Evolutionary conservation across 2,113 vertebrate species (phyloP), one percentile per base, ranked within the genome.

Genomic region (Rattus norvegicus): DNA sequence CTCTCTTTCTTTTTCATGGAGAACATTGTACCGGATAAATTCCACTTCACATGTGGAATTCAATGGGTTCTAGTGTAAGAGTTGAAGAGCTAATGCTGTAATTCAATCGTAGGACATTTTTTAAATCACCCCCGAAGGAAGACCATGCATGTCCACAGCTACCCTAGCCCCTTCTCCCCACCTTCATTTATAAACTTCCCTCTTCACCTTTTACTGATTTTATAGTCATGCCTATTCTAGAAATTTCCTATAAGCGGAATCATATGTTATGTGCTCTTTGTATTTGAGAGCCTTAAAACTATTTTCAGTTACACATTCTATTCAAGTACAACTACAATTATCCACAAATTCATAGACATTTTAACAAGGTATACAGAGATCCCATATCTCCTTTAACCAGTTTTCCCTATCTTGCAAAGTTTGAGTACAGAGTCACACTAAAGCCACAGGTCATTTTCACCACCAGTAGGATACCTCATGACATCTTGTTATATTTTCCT

Each of bases 281-380:
- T 65, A 47, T 26, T 65, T 56, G 26, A 7, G 19, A 10, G 4
- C 39, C 87, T 59, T 69, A 49, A 81, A 54, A 86, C 28, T 49
- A 85, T 88, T 88, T 94, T 91, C 59, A 96, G 75, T 94, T 87
- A 59, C 36, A 63, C 67, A 22, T 75, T 95, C 93, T 92, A 81
- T 89, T 67, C 81, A 65, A 30, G 93, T 2, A 30, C 54, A 92
- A 88, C 59, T 39, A 39, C 4, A 80, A n/a, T 49, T 72, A 69
- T 72, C 65, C 70, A 19, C 43, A 95, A n/a, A 85, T 85, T 70
- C 24, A 63, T n/a, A 80, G 56, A 11, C 30, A 88, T 39, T 95
- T 39, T 90, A 84, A 90, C 7, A 85, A 88, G 36, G 43, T 47
- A 33, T 7, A 88, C 59, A 93, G 8, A 72, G 16, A 84, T 20